Evolutionary conservation across 2,888 invertebrate species (phyloP), one percentile per base, ranked within the genome.

Genomic region (Tuberolachnus salignus): DNA sequence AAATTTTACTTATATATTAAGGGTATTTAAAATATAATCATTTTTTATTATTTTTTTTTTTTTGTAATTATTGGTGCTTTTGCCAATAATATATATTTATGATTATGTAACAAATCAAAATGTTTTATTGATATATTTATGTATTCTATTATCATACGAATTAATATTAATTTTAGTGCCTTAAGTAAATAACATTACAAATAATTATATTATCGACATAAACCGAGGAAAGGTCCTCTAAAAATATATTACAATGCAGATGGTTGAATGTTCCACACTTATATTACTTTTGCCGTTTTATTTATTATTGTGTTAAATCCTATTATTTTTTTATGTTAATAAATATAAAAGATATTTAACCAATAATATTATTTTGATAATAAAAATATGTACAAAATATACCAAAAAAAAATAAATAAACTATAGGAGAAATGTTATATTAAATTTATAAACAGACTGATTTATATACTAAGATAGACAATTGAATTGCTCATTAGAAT

Each of bases 401-500:
- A 78, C 78, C 78, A 78, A 72, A 66, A 49, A 63, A 57, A 72
- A 34, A 34, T 3, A 34, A 34, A 34, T 66, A 67, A 67, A 78
- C 21, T 49, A 59, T 69, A 55, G 57, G 57, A 34, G 34, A 14
- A 46, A 57, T 67, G 66, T 78, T 55, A 49, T 59, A 42, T 75
- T 59, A 78, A 69, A 51, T 61, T 21, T 13, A 59, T 34, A 49
- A 64, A 78, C 21, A 51, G 78, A 78, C 78, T 78, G 78, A 78
- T 69, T 26, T 66, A 59, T 34, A 69, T 59, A 51, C 67, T 78
- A 59, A 78, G 67, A 66, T 46, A 69, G 51, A 16, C 42, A 61
- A 69, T 69, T 78, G 46, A 69, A 61, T 78, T 78, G 78, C 78
- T 78, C 78, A 78, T 57, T 78, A 78, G 69, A 59, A 61, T 69